Evolutionary conservation across 2,113 vertebrate species (phyloP).

Genomic region (Poeciliopsis retropinna): DNA sequence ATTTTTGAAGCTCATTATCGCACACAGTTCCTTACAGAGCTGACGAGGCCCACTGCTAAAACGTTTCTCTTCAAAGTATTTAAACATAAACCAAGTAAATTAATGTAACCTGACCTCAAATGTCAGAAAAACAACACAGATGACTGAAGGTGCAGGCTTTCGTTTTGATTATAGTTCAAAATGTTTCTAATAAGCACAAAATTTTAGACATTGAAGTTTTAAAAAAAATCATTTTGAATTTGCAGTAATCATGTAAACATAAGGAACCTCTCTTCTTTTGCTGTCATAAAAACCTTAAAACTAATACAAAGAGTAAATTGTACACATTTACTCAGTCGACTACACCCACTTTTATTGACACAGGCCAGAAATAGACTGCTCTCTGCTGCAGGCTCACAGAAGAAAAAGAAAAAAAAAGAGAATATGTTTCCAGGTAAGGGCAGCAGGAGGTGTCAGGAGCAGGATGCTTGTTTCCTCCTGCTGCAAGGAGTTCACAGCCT

Average conservation of each 20-base stretch:
- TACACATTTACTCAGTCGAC: not conserved
- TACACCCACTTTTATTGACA: not conserved
- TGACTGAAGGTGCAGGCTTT: not conserved
- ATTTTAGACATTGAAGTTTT: not conserved
- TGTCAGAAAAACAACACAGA: not conserved
- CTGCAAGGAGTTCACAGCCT: conserved; percentile 29
- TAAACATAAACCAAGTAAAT: not conserved
- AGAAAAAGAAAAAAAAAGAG: conserved; percentile 22
- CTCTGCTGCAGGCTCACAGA: not conserved
- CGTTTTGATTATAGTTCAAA: not conserved
- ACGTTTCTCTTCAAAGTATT: not conserved
- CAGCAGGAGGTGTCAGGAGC: conserved; percentile 31
- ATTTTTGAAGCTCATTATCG: conserved; percentile 39
- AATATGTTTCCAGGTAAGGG: not conserved
- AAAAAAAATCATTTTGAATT: not conserved
- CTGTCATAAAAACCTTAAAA: not conserved
- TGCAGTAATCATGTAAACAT: not conserved
- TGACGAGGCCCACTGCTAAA: not conserved
- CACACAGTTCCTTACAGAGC: not conserved
- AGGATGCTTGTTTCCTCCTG: conserved; percentile 28
- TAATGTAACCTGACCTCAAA: too few species aligned
- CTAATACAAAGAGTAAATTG: not conserved
- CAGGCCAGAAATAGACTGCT: not conserved
- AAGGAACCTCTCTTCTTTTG: not conserved
- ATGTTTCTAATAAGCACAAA: too few species aligned